Percentiles rank a stretch among this genome's conserved stretches.
These are phyloP conservation scores for Drosophila nr. perissopoda DNA, from an alignment of 2,888 invertebrate genomes.

Conservation along the genomic window DNA sequence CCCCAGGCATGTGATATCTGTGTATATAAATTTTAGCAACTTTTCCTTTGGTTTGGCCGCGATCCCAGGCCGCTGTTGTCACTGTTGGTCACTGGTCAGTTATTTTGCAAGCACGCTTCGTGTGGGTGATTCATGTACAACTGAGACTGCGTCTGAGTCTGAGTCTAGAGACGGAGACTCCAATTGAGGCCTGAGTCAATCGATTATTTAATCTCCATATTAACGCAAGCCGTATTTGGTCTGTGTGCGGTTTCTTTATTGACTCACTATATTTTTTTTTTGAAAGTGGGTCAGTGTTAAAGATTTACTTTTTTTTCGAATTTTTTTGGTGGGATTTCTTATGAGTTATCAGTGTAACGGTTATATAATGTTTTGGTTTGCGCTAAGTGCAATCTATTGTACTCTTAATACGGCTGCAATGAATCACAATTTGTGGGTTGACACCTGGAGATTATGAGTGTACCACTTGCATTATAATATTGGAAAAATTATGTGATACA, in stretches of 20 bases:
- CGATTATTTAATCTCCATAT: constrained; percentile 78
- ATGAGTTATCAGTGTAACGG: constrained; percentile 71
- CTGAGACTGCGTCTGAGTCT: constrained; percentile 23
- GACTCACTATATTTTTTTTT: constrained; percentile 60
- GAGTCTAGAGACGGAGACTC: constrained; percentile 36
- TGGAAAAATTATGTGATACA: constrained; percentile 17
- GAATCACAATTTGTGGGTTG: constrained; percentile 51
- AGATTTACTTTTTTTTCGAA: constrained; percentile 53
- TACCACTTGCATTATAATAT: constrained; percentile 35
- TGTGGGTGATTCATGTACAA: constrained; percentile 58
- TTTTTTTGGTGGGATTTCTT: constrained; percentile 52
- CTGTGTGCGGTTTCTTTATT: constrained; percentile 73
- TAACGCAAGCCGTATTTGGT: constrained; percentile 65
- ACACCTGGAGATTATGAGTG: constrained; percentile 43
- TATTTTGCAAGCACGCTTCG: constrained; percentile 51
- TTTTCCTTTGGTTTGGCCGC: constrained; percentile 55
- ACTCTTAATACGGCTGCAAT: constrained; percentile 15
- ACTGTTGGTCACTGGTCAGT: constrained; percentile 52
- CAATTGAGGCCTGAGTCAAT: constrained; percentile 39
- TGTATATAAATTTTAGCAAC: constrained; percentile 66
- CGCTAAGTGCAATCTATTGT: constrained; percentile 63
- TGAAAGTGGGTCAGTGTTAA: constrained; percentile 77
- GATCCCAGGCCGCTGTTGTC: constrained; percentile 41
- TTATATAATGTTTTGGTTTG: constrained; percentile 54
- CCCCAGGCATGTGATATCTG: constrained; percentile 69